These are phyloP conservation scores for Pyrocoelia pectoralis DNA, from an alignment of 2,888 invertebrate species.

Conservation along the genomic window DNA sequence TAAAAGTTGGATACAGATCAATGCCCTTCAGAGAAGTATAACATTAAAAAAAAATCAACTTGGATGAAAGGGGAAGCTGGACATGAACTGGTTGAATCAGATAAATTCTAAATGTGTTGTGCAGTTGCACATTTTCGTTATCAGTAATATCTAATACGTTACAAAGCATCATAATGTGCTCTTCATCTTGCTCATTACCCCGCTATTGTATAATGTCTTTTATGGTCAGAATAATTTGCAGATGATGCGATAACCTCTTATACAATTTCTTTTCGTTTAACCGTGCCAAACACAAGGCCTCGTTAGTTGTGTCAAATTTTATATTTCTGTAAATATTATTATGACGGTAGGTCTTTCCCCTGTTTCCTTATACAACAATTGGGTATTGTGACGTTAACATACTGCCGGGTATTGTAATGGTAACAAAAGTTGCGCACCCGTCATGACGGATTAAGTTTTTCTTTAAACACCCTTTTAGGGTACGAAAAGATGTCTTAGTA, in stretches of 20 bases:
- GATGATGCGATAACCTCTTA: constrained; percentile 49
- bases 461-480: constrained; percentile 31
- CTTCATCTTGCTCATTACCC: constrained; percentile 55
- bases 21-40: neutral
- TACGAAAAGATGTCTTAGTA: constrained; percentile 32
- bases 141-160: constrained; percentile 48
- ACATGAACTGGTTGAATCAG: constrained; percentile 20
- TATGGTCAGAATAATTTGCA: constrained; percentile 48
- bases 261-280: constrained; percentile 39
- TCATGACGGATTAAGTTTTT: constrained; percentile 44
- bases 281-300: constrained; percentile 19
- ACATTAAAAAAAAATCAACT: neutral
- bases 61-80: constrained; percentile 13
- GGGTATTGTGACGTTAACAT: constrained; percentile 46
- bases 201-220: constrained; percentile 54
- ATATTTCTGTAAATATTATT: neutral
- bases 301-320: constrained; percentile 16
- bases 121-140: constrained; percentile 51
- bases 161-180: constrained; percentile 54
- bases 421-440: constrained; percentile 47
- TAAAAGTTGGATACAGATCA: neutral
- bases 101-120: constrained; percentile 35
- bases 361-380: constrained; percentile 11
- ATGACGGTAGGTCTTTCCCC: constrained; percentile 7
- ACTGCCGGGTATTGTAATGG: constrained; percentile 48